Percentiles rank a stretch among this genome's conserved stretches.
These are phyloP conservation scores for Carduelis carduelis DNA, from an alignment of 2,797 vertebrate genomes.

Conservation along the genomic window DNA sequence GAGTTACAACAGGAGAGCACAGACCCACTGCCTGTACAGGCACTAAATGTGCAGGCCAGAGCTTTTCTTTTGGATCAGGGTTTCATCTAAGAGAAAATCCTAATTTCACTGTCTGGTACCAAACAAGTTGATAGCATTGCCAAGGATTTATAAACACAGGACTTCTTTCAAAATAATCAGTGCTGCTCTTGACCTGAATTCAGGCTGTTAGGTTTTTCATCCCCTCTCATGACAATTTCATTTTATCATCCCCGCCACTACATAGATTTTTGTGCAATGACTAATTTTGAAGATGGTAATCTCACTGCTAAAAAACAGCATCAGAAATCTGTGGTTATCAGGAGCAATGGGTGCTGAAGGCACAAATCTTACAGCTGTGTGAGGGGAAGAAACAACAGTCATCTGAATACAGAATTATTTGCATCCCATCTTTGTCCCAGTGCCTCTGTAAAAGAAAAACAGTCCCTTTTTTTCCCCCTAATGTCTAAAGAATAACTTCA, in stretches of 20 bases:
- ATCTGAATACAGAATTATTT: constrained; percentile 34
- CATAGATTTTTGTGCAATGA: constrained; percentile 34
- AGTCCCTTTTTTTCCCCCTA: background rate
- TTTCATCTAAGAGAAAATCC: background rate
- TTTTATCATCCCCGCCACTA: constrained; percentile 7
- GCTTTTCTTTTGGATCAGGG: background rate
- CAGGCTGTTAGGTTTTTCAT: constrained; percentile 4
- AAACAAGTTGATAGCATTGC: background rate
- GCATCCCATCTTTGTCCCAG: background rate
- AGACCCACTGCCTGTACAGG: background rate
- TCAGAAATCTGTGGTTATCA: constrained; percentile 16
- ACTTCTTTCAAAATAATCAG: background rate
- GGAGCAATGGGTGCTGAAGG: constrained; percentile 38
- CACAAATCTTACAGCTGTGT: constrained; percentile 4
- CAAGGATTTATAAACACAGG: background rate
- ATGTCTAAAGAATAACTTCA: background rate
- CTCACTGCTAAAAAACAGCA: constrained; percentile 8
- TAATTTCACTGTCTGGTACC: background rate
- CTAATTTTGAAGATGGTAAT: constrained; percentile 46
- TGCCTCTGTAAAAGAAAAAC: constrained; percentile 18
- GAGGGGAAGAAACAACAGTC: background rate
- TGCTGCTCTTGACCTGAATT: constrained; percentile 46
- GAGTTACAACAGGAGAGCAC: background rate
- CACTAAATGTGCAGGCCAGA: background rate
- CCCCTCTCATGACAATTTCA: constrained; percentile 8